Base-by-base conservation (phyloP, 2,797 vertebrate genomes). In the Borostomias antarcticus region DNA sequence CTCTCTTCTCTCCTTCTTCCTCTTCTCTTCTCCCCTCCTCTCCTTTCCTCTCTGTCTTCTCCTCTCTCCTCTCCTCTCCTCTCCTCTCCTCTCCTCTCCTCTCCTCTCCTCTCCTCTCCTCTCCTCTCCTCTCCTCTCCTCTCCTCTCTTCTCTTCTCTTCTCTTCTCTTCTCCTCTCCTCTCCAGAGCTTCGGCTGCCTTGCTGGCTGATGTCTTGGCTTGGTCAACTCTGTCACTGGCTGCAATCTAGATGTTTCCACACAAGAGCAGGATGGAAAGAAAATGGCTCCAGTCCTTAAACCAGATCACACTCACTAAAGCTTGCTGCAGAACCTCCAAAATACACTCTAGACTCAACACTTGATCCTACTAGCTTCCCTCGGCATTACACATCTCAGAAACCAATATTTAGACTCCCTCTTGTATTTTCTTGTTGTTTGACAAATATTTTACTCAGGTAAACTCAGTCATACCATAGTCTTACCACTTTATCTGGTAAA, bases 231-330 rank as follows among this genome's bases (percentile, higher is more conserved):
- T 83, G 82, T 50, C 52, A 54, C 66, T 83, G 82, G 86, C 85
- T 78, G 58, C 56, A 52, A 70, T 75, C 17, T 57, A 62, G 67
- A 71, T 33, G 57, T 89, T 89, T 89, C 87, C 85, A 88, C 81
- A 86, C 71, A 64, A 72, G 70, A 73, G 74, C 63, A 80, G 84
- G 70, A 82, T 83, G 77, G 85, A 57, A 87, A 89, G 85, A 77
- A 79, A 57, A 82, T 84, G 79, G 72, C 86, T 77, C 73, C 82
- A 80, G 82, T 69, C 50, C 26, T 51, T 35, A 64, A 25, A 70
- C 32, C 23, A 70, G 25, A 50, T 48, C 40, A 78, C 74, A 62
- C 69, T 78, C 52, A 78, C 52, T 60, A 32, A 73, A 73, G 68
- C 62, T 56, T 65, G 76, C 76, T 79, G 75, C 66, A 82, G 25